Percentiles rank a stretch among this genome's conserved stretches.
Evolutionary conservation across 2,797 vertebrate genomes (phyloP).

Genomic region (Syngnathus acus): DNA sequence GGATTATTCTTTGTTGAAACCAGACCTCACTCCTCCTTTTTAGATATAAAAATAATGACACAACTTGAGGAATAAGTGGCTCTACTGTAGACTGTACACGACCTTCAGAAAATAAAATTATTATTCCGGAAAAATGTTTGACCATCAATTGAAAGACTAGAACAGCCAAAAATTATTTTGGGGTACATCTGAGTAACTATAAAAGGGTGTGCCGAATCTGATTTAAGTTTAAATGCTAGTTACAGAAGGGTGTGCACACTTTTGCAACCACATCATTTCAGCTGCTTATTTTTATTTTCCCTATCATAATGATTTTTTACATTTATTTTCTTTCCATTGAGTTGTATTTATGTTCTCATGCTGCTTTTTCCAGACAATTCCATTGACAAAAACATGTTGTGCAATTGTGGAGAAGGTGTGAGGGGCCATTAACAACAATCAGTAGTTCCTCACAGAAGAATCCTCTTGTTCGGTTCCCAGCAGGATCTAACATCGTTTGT

Average conservation of each 20-base stretch:
- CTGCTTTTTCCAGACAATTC: not conserved
- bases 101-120: too few relatives aligned
- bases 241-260: not conserved
- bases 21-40: slow-evolving; percentile 55
- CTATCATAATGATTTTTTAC: too few relatives aligned
- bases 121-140: too few relatives aligned
- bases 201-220: too few relatives aligned
- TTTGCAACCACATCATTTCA: too few relatives aligned
- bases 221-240: too few relatives aligned
- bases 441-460: not conserved
- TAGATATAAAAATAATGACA: slow-evolving; percentile 49
- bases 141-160: too few relatives aligned
- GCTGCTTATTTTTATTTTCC: too few relatives aligned
- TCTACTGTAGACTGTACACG: too few relatives aligned
- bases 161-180: too few relatives aligned
- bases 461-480: not conserved
- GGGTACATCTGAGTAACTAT: too few relatives aligned
- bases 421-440: not conserved
- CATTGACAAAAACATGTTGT: not conserved
- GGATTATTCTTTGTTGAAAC: slow-evolving; percentile 34
- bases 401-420: not conserved
- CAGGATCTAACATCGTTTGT: not conserved
- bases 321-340: too few relatives aligned
- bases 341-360: not conserved
- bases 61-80: not conserved